Evolutionary conservation across 2,113 vertebrate genomes (phyloP).

Genomic region (Gadus macrocephalus): DNA sequence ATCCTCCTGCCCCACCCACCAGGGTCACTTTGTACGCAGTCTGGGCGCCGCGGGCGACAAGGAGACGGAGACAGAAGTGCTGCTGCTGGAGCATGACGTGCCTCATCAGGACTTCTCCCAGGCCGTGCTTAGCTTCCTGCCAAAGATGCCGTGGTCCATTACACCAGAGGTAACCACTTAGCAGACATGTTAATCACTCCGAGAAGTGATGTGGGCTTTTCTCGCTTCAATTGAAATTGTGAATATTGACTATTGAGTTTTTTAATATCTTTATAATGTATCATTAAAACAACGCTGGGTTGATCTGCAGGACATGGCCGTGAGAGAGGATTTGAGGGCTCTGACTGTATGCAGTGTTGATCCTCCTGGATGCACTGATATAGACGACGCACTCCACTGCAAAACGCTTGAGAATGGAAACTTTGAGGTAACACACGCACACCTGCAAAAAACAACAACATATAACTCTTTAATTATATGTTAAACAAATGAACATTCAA

Average conservation of each 20-base stretch:
- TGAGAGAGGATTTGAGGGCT: constrained; percentile 82
- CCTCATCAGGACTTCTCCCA: constrained; percentile 94
- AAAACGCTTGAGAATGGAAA: constrained; percentile 85
- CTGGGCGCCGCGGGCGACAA: constrained; percentile 89
- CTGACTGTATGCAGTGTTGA: constrained; percentile 93
- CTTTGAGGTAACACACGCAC: constrained; percentile 74
- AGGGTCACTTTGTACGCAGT: constrained; percentile 97
- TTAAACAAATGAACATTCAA: neutral
- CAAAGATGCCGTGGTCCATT: constrained; percentile 91
- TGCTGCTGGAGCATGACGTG: constrained; percentile 94
- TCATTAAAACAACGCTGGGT: neutral
- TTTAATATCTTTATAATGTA: too few relatives aligned
- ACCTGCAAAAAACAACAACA: neutral
- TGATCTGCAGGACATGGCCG: constrained; percentile 80
- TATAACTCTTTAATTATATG: neutral
- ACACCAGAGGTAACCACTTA: constrained; percentile 76
- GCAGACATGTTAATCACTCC: neutral
- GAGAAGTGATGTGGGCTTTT: neutral
- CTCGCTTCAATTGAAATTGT: neutral
- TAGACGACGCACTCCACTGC: constrained; percentile 92
- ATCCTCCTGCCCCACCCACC: neutral
- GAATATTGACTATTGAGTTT: neutral
- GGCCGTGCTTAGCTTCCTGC: constrained; percentile 88
- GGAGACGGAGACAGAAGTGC: constrained; percentile 91
- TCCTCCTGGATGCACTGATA: constrained; percentile 97